Evolutionary conservation across 1,140 invertebrate genomes (phyloP).

Genomic region (Adelges cooleyi): DNA sequence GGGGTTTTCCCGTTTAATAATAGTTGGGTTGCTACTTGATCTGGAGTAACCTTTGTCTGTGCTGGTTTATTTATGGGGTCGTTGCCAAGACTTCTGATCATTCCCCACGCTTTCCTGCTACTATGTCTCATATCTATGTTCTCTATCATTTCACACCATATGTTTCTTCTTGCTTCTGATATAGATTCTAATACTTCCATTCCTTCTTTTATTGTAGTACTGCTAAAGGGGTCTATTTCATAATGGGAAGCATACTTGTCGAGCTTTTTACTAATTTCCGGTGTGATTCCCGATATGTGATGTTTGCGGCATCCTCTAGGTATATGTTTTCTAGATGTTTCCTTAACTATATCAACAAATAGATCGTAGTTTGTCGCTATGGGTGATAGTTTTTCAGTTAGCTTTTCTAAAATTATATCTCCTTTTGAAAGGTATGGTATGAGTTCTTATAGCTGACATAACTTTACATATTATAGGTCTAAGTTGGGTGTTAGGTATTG

Average conservation of each 20-base stretch:
- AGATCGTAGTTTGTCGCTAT: too few species aligned
- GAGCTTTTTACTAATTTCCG: too few species aligned
- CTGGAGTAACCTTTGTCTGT: not conserved
- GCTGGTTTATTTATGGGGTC: not conserved
- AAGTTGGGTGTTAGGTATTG: conserved; percentile 18
- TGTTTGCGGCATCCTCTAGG: too few species aligned
- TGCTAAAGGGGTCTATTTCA: too few species aligned
- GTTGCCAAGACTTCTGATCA: not conserved
- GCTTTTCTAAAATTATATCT: conserved; percentile 25
- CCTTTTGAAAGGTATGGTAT: conserved; percentile 5
- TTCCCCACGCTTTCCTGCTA: conserved; percentile 9
- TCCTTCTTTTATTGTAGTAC: too few species aligned
- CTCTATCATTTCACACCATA: not conserved
- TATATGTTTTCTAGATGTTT: too few species aligned
- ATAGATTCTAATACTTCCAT: too few species aligned
- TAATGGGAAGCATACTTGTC: too few species aligned
- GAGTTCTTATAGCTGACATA: not conserved
- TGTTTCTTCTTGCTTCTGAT: conserved; percentile 3
- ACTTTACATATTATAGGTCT: conserved; percentile 20
- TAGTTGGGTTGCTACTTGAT: not conserved
- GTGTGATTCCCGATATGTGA: too few species aligned
- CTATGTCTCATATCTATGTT: conserved; percentile 10
- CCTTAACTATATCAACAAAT: too few species aligned
- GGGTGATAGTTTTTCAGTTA: too few species aligned
- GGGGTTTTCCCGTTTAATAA: conserved; percentile 5